phyloP scores from a whole-genome alignment of 1,140 invertebrate genomes.

The Anoplophora glabripennis region DNA sequence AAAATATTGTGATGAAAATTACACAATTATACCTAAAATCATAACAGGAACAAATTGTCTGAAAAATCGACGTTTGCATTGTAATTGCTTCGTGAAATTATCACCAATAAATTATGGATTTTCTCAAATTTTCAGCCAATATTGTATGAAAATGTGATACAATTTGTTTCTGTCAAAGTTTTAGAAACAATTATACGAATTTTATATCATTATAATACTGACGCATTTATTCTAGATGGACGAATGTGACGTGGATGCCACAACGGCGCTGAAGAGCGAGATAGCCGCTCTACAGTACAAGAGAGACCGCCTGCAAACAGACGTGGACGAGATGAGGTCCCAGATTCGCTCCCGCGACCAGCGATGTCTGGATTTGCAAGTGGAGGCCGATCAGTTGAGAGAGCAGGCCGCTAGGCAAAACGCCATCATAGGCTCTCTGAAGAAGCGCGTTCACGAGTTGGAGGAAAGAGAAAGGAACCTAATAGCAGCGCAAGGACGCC shows the following conservation, averaged over 20 bases:
- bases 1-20: no score
- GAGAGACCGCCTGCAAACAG: constrained; percentile 70
- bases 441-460: constrained; percentile 73
- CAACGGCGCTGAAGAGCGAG: constrained; percentile 72
- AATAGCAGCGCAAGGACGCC: constrained; percentile 60
- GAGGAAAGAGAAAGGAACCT: constrained; percentile 71
- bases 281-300: constrained; percentile 77
- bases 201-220: neutral
- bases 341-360: constrained; percentile 64
- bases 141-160: no score
- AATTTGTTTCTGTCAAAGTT: neutral
- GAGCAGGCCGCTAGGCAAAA: constrained; percentile 78
- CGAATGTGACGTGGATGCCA: constrained; percentile 59
- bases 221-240: constrained; percentile 52
- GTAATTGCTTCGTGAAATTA: no score
- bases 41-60: no score
- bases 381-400: constrained; percentile 67
- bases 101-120: no score
- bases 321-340: constrained; percentile 68
- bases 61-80: no score
- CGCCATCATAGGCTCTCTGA: constrained; percentile 72
- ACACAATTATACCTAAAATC: no score
- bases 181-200: neutral
- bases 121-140: no score
- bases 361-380: constrained; percentile 63